These are phyloP conservation scores for Molossus molossus DNA, from an alignment of 2,797 vertebrate genomes.

Conservation along the genomic window DNA sequence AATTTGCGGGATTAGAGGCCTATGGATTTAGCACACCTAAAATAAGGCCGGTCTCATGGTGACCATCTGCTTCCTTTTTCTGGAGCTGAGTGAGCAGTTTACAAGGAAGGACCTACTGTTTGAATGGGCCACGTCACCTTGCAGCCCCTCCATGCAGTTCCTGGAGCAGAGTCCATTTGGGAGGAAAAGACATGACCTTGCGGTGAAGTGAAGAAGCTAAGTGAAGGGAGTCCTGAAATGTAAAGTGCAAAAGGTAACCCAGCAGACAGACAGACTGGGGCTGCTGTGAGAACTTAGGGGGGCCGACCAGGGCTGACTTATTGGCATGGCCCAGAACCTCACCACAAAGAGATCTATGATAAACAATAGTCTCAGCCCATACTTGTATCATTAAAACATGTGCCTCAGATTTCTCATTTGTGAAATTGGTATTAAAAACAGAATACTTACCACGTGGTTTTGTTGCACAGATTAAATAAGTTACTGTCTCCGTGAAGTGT, in stretches of 20 bases:
- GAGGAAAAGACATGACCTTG: not conserved
- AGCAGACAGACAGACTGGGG: not conserved
- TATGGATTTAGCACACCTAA: not conserved
- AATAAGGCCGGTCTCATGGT: not conserved
- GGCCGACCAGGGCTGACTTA: accelerated
- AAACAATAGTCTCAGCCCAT: not conserved
- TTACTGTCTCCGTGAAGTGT: not conserved
- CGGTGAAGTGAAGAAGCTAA: not conserved
- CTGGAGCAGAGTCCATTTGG: not conserved
- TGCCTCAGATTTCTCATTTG: too few relatives aligned
- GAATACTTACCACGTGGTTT: not conserved
- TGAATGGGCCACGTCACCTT: not conserved
- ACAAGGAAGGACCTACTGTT: not conserved
- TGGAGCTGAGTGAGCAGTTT: not conserved
- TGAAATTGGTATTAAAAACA: not conserved
- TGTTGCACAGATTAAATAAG: not conserved
- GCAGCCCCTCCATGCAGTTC: accelerated
- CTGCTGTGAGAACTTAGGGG: not conserved
- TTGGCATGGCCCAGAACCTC: not conserved
- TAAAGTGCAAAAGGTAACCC: not conserved
- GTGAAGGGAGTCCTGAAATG: not conserved
- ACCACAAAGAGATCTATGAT: too few relatives aligned
- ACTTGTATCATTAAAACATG: not conserved
- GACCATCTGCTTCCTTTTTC: not conserved
- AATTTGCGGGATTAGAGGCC: not conserved